Evolutionary conservation across 2,113 vertebrate species (phyloP).

Genomic region (Melanostigma gelatinosum): DNA sequence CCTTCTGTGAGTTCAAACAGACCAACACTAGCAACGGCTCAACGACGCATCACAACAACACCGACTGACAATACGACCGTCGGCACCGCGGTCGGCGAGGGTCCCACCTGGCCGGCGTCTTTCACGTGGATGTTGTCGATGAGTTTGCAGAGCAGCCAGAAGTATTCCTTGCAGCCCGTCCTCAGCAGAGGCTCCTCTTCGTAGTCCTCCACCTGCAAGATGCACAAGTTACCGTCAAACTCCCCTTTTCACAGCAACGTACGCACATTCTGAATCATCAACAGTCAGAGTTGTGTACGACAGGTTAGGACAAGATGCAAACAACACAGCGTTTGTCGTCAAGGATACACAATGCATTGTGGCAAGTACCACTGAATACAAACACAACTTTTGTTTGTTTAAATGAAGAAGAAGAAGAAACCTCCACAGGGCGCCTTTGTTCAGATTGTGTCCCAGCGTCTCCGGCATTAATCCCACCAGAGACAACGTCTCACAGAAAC

Average conservation of each 20-base stretch:
- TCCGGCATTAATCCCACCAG: constrained; percentile 12
- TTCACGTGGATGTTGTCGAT: constrained; percentile 99
- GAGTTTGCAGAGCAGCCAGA: constrained; percentile 99
- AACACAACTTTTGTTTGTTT: not conserved
- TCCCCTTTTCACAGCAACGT: rapidly evolving
- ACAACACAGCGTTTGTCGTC: not conserved
- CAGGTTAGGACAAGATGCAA: too few relatives aligned
- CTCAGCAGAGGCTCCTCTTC: constrained; percentile 93
- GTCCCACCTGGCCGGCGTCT: constrained; percentile 95
- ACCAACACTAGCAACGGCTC: constrained; percentile 60
- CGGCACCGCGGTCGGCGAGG: not conserved
- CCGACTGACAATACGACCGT: not conserved
- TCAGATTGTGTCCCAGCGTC: constrained; percentile 31
- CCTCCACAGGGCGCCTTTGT: not conserved
- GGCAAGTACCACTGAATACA: not conserved
- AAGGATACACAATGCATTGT: not conserved
- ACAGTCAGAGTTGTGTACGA: not conserved
- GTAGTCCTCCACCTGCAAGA: constrained; percentile 92
- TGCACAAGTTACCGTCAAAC: not conserved
- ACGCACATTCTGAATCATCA: not conserved
- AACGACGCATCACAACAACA: constrained; percentile 7
- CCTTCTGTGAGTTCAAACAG: constrained; percentile 80
- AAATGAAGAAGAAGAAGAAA: not conserved
- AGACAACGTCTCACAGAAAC: constrained; percentile 25
- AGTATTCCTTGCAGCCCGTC: constrained; percentile 98